Conservation (phyloP, 2,113 vertebrate genomes). For the Dolichotis patagonum region DNA sequence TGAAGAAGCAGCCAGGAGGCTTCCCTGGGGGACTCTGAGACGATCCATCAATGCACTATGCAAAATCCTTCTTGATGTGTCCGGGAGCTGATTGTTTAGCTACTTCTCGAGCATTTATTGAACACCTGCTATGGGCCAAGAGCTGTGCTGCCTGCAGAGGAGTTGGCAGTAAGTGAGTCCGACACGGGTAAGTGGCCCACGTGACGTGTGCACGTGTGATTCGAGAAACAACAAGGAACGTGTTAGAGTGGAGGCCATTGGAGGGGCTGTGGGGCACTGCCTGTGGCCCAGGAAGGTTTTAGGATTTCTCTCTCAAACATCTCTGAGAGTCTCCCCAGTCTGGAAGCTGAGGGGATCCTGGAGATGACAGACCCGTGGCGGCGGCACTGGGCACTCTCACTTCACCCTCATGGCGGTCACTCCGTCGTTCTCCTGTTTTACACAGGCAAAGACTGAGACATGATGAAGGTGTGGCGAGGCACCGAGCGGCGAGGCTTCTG, state of each 20-base stretch:
- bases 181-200: not conserved
- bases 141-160: not conserved
- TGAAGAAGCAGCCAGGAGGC: not conserved
- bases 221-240: not conserved
- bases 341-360: not conserved
- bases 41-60: not conserved
- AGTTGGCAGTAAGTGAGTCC: not conserved
- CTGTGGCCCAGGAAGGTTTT: not conserved
- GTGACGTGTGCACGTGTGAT: not conserved
- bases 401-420: not conserved
- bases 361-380: fast-evolving
- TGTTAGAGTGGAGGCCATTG: not conserved
- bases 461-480: not conserved
- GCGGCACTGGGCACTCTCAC: not conserved
- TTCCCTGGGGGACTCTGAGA: not conserved
- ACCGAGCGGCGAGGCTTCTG: not conserved
- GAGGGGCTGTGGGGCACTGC: fast-evolving
- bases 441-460: not conserved
- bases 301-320: not conserved
- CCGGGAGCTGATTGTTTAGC: not conserved
- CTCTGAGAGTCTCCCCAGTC: not conserved
- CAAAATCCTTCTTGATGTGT: not conserved
- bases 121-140: not conserved
- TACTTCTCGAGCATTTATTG: not conserved
- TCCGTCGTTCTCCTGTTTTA: not conserved